Base-by-base conservation (phyloP, 2,888 invertebrate genomes). In the Cantharis rustica region DNA sequence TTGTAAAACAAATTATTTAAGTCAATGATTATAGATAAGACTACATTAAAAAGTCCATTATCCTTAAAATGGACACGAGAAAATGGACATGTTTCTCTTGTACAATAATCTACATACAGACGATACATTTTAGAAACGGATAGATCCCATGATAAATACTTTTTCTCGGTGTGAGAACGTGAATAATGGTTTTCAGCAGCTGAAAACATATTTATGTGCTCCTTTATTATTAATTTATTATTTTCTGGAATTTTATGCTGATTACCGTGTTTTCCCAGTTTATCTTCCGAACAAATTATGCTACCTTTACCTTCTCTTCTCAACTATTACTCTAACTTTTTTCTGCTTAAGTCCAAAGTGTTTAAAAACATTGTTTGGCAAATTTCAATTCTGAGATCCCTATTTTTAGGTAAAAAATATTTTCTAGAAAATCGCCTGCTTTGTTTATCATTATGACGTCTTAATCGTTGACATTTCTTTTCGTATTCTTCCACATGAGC, bases 251-350 rank as follows among this genome's bases (percentile, higher is more conserved):
- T 16, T 68, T 73, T 68, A 73, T 20, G 68, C 7, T 66, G 17
- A 31, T 68, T 73, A 17, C 17, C 68, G 68, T 73, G 73, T 73
- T 68, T 73, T 73, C 73, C 68, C 31, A 68, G 31, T 68, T 68
- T 66, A 68, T 73, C 73, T 68, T 73, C 73, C 20, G 73, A 66
- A 68, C 73, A 73, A 16, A 73, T 68, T 66, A 9, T 16, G 31
- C 31, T 68, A 26, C 68, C 61, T 31, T 20, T 27, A 27, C 68
- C 72, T 16, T 16, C 31, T 17, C 62, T 72, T 72, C 47, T 72
- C 66, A 10, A 20, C 17, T 20, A 72, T 64, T 69, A 69, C 31
- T 69, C 69, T 4, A 16, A 47, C 69, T 69, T 27, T 69, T 69
- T 69, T 69, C 7, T 27, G 27, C 31, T 64, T 3, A 72, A 26